Base-by-base conservation (phyloP, 1,140 invertebrate species). In the Campoletis sonorensis region DNA sequence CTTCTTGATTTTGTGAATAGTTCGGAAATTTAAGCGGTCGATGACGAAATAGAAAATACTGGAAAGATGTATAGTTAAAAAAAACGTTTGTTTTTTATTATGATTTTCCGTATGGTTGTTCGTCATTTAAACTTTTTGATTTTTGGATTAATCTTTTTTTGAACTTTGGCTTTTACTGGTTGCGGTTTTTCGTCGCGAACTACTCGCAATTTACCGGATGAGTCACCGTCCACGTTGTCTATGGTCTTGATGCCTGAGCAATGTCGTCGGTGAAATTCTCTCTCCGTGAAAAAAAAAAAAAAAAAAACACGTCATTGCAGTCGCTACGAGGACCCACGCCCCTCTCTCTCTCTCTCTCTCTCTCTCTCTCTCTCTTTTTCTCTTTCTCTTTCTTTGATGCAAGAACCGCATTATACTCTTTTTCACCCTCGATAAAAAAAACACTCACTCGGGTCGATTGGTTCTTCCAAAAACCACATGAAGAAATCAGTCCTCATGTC, bases 141-240 rank as follows among this genome's bases (percentile, higher is more conserved):
- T 1, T 45, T 45, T 8, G 8, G 11, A 45, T 45, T 10, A 45
- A 45, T 37, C 37, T 4, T 37, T 45, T 45, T 33, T 33, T 33
- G 7, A 33, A 33, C 5, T 13, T 45, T 11, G 3, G 3, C 8
- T 45, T 8, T 45, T 45, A 45, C 40, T 45, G 1, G 5, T 11
- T n/a, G 15, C 15, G 3, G 54, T 58, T 58, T 58, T 58, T 58
- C 54, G 5, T 58, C 54, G 54, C 21, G 13, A 58, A 7, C 54
- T 58, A 7, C 54, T 58, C 4, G 13, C 16, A 85, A 82, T 84
- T 80, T 81, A 84, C 79, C 82, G 83, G 79, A 70, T 87, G 86
- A 85, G 80, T 87, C 83, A 86, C 40, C 5, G 73, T 82, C 80
- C 75, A 79, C 73, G 45, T 73, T 13, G 11, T 45, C 40, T 13